Evolutionary conservation across 2,113 vertebrate genomes (phyloP).

Genomic region (Manacus vitellinus): DNA sequence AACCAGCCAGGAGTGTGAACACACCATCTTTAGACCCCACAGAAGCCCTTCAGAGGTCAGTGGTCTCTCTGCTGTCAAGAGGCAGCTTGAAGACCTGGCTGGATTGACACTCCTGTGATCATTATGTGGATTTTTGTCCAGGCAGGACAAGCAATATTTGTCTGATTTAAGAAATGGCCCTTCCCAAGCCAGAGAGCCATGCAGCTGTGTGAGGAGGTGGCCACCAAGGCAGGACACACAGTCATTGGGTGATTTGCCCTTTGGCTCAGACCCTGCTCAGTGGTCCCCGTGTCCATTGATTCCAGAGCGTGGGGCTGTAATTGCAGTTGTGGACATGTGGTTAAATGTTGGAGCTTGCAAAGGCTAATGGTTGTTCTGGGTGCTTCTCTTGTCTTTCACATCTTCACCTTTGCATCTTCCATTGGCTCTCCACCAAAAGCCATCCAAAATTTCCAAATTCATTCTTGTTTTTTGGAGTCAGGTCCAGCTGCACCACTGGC

Average conservation of each 20-base stretch:
- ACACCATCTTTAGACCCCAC: neutral
- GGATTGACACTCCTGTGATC: neutral
- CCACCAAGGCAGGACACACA: rapidly evolving
- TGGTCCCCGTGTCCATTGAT: rapidly evolving
- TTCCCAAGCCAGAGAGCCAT: rapidly evolving
- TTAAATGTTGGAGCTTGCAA: neutral
- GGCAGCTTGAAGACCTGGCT: neutral
- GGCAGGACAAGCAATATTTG: neutral
- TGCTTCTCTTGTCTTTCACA: neutral
- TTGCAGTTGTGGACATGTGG: rapidly evolving
- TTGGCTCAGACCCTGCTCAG: neutral
- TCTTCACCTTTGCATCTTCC: neutral
- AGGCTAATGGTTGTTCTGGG: neutral
- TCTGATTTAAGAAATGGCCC: neutral
- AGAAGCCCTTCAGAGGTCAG: neutral
- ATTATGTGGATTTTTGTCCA: neutral
- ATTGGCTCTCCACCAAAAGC: neutral
- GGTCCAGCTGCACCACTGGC: rapidly evolving
- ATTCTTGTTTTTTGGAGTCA: neutral
- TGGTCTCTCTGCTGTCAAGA: neutral
- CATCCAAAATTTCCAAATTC: neutral
- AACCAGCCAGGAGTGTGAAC: neutral
- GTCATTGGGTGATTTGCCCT: rapidly evolving
- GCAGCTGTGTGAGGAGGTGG: neutral
- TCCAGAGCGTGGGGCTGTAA: rapidly evolving